Evolutionary conservation across 1,140 invertebrate genomes (phyloP), one percentile per base, ranked within the genome.

Genomic region (Pogonomyrmex californicus): DNA sequence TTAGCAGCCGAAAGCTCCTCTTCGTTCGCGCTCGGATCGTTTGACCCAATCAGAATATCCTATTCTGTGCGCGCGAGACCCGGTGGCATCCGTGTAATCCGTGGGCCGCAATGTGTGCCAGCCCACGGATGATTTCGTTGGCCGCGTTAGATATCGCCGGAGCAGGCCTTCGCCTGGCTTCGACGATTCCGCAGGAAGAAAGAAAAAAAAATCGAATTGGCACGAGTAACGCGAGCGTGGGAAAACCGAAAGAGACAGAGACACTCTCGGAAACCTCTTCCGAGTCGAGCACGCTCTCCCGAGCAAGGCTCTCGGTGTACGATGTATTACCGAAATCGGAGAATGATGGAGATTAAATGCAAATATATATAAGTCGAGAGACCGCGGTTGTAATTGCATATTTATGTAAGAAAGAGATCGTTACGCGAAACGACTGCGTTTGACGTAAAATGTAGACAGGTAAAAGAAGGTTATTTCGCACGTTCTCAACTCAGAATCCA

Each of bases 111-210:
- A 47, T 10, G 33, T 60, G 41, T 44, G 36, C 49, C 73, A 23
- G 47, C 77, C 77, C 47, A 79, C 77, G 63, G 63, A 68, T 68
- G 63, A 68, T 68, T 68, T 66, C 77, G 44, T 23, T 62, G 44
- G n/a, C 5, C 33, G 14, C 2, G 63, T 33, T 41, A 51, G 60
- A 78, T 65, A 60, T 6, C 38, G 17, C 17, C 17, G 12, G 38
- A 23, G 33, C 51, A 23, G 63, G n/a, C n/a, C 63, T 68, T 12
- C 23, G 23, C 23, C 23, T 23, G 23, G 23, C 62, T 54, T 9
- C 33, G 12, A 54, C 44, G 77, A 54, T 23, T 23, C 63, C 30
- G 36, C 23, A 62, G 9, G n/a, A 66, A 23, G 10, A 9, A 30
- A 14, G 7, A 54, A 68, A 41, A 66, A 58, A 5, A 36, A 33